phyloP scores from a whole-genome alignment of 2,797 vertebrate genomes.

The Fringilla coelebs region DNA sequence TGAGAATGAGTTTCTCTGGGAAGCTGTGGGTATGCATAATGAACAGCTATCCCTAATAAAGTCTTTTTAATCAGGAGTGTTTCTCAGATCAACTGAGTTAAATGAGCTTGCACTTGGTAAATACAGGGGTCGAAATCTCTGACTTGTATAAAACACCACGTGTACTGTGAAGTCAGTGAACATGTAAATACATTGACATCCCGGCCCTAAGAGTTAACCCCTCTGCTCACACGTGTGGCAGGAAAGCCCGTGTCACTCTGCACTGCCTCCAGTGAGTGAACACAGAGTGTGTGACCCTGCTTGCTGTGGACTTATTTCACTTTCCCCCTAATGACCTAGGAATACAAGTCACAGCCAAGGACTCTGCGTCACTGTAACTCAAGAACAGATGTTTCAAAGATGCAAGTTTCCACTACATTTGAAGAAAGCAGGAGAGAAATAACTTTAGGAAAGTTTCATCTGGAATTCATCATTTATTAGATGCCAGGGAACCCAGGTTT shows the following conservation, averaged over 20 bases:
- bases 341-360: neutral
- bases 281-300: neutral
- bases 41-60: slow-evolving; percentile 32
- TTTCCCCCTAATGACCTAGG: neutral
- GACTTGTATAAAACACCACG: neutral
- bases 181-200: neutral
- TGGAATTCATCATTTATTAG: neutral
- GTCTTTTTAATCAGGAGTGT: slow-evolving; percentile 5
- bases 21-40: slow-evolving; percentile 44
- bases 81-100: slow-evolving; percentile 21
- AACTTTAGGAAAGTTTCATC: neutral
- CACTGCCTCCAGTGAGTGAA: neutral
- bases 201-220: neutral
- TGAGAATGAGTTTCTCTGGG: slow-evolving; percentile 1
- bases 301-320: neutral
- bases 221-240: neutral
- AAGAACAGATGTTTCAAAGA: neutral
- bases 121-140: neutral
- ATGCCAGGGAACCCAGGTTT: neutral
- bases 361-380: neutral
- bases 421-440: neutral
- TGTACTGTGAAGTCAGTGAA: neutral
- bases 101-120: slow-evolving; percentile 10
- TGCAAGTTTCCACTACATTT: neutral
- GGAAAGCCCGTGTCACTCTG: neutral